A percentile compares a stretch with the other conserved stretches of the same genome.
These are phyloP conservation scores for Rhinolophus ferrumequinum DNA, from an alignment of 2,113 vertebrate genomes.

Conservation along the genomic window DNA sequence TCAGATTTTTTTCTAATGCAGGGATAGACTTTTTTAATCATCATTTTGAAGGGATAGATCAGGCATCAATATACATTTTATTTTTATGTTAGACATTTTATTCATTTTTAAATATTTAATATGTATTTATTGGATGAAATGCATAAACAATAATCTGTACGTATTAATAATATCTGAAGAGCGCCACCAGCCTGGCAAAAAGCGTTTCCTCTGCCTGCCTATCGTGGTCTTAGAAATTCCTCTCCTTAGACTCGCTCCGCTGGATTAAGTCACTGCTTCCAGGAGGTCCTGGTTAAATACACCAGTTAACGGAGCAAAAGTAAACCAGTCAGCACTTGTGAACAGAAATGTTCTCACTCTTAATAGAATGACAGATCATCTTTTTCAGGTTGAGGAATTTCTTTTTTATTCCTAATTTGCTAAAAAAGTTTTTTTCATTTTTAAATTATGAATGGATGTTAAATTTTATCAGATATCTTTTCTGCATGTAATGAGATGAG, in stretches of 20 bases:
- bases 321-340: not conserved
- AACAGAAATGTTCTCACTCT: not conserved
- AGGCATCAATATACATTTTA: not conserved
- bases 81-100: not conserved
- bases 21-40: not conserved
- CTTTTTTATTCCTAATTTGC: slow-evolving; percentile 8
- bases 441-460: not conserved
- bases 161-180: not conserved
- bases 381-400: not conserved
- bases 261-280: not conserved
- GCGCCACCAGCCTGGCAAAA: not conserved
- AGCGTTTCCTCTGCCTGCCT: not conserved
- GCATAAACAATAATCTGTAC: not conserved
- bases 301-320: not conserved
- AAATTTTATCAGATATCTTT: slow-evolving; percentile 16
- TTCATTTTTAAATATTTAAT: not conserved
- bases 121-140: slow-evolving; percentile 31
- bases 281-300: not conserved
- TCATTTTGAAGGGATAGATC: not conserved
- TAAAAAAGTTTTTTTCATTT: not conserved
- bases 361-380: not conserved
- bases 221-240: not conserved
- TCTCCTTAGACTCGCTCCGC: not conserved
- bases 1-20: not conserved
- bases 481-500: not conserved